Percentiles rank a stretch among this genome's conserved stretches.
phyloP scores from a whole-genome alignment of 2,113 vertebrate species.

The Psammodynastes pulverulentus region DNA sequence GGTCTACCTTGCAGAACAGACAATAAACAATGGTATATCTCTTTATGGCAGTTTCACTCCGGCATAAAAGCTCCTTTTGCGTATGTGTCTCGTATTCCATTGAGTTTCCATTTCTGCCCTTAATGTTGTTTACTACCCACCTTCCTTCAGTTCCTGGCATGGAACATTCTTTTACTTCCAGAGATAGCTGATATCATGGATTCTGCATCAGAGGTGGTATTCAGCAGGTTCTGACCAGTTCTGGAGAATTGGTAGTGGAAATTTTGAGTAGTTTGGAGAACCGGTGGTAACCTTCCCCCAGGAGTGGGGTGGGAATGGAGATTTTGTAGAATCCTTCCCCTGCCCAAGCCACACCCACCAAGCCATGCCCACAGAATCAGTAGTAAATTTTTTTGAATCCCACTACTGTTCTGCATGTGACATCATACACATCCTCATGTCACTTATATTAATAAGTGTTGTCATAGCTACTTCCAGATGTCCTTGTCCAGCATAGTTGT shows the following conservation, averaged over 20 bases:
- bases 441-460: not conserved
- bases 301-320: no score
- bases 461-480: not conserved
- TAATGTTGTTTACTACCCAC: not conserved
- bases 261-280: no score
- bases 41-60: not conserved
- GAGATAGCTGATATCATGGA: not conserved
- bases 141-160: no score
- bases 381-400: no score
- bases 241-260: no score
- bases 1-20: not conserved
- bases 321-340: no score
- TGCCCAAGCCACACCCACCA: no score
- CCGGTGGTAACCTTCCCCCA: no score
- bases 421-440: not conserved
- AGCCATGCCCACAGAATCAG: no score
- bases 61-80: not conserved
- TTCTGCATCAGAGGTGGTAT: no score
- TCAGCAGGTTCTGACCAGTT: no score
- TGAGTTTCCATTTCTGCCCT: not conserved
- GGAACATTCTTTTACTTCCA: not conserved
- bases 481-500: not conserved
- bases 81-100: no score
- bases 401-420: not conserved
- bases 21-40: not conserved